phyloP scores from a whole-genome alignment of 2,797 vertebrate species.

The Poecilia picta region DNA sequence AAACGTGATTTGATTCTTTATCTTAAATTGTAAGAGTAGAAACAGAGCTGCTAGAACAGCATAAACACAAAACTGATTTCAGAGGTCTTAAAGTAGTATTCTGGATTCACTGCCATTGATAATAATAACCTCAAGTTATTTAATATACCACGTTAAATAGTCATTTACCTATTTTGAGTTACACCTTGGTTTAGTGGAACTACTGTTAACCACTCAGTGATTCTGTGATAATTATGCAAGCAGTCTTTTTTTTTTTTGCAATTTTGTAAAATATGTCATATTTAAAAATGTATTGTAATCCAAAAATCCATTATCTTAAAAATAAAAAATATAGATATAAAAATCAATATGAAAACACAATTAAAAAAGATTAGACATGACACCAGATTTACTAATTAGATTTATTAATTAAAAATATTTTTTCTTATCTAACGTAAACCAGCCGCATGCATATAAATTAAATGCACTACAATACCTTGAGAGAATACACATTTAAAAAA shows the following conservation, averaged over 20 bases:
- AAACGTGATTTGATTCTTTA: background rate
- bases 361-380: background rate
- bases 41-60: background rate
- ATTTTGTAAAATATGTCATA: conserved; percentile 57
- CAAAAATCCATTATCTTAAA: conserved; percentile 44
- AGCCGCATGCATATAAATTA: background rate
- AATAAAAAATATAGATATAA: too few species aligned
- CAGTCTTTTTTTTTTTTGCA: conserved; percentile 49
- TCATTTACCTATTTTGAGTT: conserved; percentile 21
- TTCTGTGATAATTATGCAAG: conserved; percentile 35
- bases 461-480: background rate
- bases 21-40: background rate
- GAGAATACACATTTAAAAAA: background rate
- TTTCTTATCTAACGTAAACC: conserved; percentile 18
- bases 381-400: background rate
- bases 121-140: background rate
- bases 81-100: background rate
- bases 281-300: conserved; percentile 53
- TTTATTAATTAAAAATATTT: conserved; percentile 17
- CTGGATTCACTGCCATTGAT: background rate
- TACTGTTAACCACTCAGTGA: conserved; percentile 17
- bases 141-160: background rate
- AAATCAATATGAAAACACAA: background rate
- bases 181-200: conserved; percentile 35
- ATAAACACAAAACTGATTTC: background rate